Evolutionary conservation across 2,888 invertebrate genomes (phyloP).

Genomic region (Antheraea assamensis): DNA sequence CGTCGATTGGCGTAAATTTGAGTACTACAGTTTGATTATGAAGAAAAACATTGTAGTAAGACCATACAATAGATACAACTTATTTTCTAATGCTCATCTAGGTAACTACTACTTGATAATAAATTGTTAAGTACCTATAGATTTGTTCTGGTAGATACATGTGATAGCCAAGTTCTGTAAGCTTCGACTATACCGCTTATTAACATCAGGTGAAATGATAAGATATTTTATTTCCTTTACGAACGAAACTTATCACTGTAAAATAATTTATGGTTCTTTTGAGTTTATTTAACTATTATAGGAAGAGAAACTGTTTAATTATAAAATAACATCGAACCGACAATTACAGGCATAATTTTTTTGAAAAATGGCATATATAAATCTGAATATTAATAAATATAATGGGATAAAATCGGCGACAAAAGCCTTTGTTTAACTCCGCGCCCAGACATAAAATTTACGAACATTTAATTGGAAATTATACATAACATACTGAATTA

Average conservation of each 20-base stretch:
- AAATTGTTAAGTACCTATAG: not conserved
- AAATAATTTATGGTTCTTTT: not conserved
- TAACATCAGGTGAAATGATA: not conserved
- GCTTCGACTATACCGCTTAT: not conserved
- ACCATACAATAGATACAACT: too few relatives aligned
- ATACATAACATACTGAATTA: conserved; percentile 4
- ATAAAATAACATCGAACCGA: not conserved
- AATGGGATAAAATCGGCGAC: not conserved
- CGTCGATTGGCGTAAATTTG: too few relatives aligned
- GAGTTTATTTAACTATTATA: not conserved
- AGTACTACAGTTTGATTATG: too few relatives aligned
- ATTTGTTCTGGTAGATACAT: not conserved
- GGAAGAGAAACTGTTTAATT: not conserved
- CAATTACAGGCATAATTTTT: not conserved
- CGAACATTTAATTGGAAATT: not conserved
- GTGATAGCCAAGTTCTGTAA: not conserved
- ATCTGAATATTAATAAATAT: conserved; percentile 1
- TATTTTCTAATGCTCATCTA: not conserved
- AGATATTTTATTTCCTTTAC: not conserved
- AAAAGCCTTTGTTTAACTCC: not conserved
- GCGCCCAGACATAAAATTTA: not conserved
- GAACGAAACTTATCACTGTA: not conserved
- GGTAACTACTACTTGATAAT: too few relatives aligned
- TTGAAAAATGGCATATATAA: not conserved
- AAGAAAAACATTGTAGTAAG: too few relatives aligned